phyloP scores from a whole-genome alignment of 2,113 vertebrate genomes.

The Gulo gulo region DNA sequence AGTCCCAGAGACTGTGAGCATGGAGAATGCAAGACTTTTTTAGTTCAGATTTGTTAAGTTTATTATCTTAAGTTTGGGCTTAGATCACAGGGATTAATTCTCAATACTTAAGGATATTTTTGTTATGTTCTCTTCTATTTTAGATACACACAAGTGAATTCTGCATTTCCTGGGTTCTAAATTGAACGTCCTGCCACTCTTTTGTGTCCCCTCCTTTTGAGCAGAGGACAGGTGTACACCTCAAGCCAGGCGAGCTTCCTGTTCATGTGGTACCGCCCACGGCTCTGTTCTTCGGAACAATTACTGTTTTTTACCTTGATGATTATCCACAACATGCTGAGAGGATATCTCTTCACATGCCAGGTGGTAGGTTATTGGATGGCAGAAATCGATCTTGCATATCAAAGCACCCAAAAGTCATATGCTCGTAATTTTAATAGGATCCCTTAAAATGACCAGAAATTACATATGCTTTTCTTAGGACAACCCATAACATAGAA shows the following conservation, averaged over 20 bases:
- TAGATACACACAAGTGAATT: neutral
- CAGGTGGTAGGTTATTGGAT: neutral
- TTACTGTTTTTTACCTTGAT: neutral
- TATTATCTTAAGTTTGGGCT: neutral
- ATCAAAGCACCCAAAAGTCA: neutral
- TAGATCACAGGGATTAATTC: neutral
- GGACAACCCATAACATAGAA: neutral
- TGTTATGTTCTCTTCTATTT: neutral
- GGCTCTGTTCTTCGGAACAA: neutral
- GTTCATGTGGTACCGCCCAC: neutral
- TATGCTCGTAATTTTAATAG: neutral
- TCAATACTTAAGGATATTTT: neutral
- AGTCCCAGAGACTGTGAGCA: neutral
- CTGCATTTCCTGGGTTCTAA: neutral
- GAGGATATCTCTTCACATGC: neutral
- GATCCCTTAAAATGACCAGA: neutral
- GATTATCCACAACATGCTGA: neutral
- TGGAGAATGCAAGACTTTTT: neutral
- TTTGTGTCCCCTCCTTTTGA: neutral
- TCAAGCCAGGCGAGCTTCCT: neutral
- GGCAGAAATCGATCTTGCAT: neutral
- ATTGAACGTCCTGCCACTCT: neutral
- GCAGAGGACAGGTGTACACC: neutral
- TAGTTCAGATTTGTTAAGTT: neutral
- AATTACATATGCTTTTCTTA: neutral